Percentiles rank a stretch among this genome's conserved stretches.
Evolutionary conservation across 2,888 invertebrate genomes (phyloP).

Genomic region (Drosophila pegasa): DNA sequence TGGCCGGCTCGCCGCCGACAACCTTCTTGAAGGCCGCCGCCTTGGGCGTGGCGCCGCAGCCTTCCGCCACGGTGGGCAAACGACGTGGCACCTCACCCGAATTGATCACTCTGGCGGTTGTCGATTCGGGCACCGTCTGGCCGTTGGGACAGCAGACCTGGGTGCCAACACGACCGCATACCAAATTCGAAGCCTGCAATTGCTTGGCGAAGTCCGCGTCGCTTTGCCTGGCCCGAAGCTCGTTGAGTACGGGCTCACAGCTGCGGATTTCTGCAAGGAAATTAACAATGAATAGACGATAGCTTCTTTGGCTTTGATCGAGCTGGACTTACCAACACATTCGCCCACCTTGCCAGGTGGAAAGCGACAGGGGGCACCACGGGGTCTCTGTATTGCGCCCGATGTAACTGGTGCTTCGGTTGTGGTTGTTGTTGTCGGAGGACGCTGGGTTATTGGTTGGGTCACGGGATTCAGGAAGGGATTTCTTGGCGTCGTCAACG

Average conservation of each 20-base stretch:
- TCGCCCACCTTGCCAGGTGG: conserved; percentile 68
- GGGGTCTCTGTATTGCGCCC: conserved; percentile 37
- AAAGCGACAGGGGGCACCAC: conserved; percentile 58
- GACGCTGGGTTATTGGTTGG: conserved; percentile 14
- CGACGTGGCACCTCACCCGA: conserved; percentile 68
- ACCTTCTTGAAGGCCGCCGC: conserved; percentile 87
- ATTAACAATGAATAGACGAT: background rate
- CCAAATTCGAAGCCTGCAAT: conserved; percentile 74
- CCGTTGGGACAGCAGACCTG: conserved; percentile 80
- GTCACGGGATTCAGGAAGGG: conserved; percentile 47
- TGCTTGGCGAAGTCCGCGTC: conserved; percentile 71
- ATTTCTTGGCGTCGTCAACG: conserved; percentile 39
- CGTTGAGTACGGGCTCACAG: conserved; percentile 66
- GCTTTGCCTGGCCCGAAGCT: conserved; percentile 60
- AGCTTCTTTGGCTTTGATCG: background rate
- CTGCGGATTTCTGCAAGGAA: conserved; percentile 62
- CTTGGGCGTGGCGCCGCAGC: conserved; percentile 88
- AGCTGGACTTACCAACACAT: conserved; percentile 70
- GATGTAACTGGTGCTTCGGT: conserved; percentile 41
- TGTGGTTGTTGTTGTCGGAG: conserved; percentile 27
- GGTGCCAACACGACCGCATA: conserved; percentile 68
- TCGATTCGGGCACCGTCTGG: conserved; percentile 10
- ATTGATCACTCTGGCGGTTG: conserved; percentile 34
- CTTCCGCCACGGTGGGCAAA: conserved; percentile 83
- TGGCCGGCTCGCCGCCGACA: conserved; percentile 90